phyloP scores from a whole-genome alignment of 2,113 vertebrate species.

The Semnornis frantzii region DNA sequence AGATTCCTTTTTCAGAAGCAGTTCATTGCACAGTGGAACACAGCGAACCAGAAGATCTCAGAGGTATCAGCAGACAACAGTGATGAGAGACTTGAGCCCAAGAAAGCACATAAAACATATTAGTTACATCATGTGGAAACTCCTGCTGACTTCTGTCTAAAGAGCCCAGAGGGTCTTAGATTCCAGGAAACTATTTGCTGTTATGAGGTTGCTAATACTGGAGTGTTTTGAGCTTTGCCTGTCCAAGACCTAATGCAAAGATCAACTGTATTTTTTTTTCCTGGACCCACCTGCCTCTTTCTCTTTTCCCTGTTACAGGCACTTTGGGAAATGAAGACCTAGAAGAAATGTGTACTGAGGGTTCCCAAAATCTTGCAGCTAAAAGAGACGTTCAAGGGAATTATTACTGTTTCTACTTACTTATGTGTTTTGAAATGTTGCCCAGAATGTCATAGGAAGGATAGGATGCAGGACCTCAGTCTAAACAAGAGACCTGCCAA shows the following conservation, averaged over 20 bases:
- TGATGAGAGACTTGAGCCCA: not conserved
- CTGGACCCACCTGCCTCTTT: not conserved
- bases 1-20: not conserved
- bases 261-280: not conserved
- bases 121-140: not conserved
- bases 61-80: conserved; percentile 19
- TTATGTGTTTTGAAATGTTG: conserved; percentile 37
- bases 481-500: not conserved
- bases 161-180: not conserved
- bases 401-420: not conserved
- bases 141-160: conserved; percentile 2
- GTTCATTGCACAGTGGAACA: not conserved
- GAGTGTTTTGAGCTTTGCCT: not conserved
- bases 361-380: conserved; percentile 14
- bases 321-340: not conserved
- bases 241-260: not conserved
- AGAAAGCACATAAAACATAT: not conserved
- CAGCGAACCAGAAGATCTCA: conserved; percentile 18
- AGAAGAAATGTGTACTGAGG: not conserved
- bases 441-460: not conserved
- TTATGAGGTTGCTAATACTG: not conserved
- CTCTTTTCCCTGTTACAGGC: not conserved
- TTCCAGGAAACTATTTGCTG: conserved; percentile 30
- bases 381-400: not conserved
- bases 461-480: not conserved